These are phyloP conservation scores for Steinernema carpocapsae DNA, from an alignment of 2,888 invertebrate species.

Conservation along the genomic window DNA sequence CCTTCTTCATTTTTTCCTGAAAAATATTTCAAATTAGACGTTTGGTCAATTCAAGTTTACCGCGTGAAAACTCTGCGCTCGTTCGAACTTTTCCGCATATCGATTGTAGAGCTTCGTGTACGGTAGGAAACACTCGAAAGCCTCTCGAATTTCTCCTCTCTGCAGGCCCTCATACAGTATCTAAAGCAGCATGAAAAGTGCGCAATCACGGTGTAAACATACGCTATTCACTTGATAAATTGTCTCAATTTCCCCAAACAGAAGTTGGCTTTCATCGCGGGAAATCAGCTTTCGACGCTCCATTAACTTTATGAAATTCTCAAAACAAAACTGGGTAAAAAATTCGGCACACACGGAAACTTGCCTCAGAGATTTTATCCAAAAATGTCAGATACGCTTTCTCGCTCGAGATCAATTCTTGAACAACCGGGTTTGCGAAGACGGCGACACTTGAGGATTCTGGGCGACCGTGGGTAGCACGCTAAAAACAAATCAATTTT, in stretches of 20 bases:
- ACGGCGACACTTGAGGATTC: neutral
- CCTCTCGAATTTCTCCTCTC: neutral
- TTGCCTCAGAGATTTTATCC: neutral
- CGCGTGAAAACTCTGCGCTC: neutral
- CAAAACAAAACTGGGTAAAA: neutral
- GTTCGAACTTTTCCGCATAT: constrained; percentile 23
- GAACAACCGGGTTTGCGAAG: neutral
- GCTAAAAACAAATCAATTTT: neutral
- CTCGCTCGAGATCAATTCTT: constrained; percentile 8
- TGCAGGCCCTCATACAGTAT: neutral
- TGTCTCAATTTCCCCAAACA: constrained; percentile 24
- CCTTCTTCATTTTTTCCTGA: neutral
- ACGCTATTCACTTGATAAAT: neutral
- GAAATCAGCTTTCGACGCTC: neutral
- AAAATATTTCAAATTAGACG: neutral
- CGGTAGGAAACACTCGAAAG: neutral
- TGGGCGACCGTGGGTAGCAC: neutral
- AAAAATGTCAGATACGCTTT: neutral
- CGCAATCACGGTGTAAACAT: neutral
- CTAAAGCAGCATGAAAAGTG: neutral
- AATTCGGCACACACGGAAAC: neutral
- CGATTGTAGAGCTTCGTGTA: constrained; percentile 2
- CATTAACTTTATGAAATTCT: neutral
- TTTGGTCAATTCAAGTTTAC: neutral
- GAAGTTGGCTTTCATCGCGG: neutral